Evolutionary conservation across 2,113 vertebrate genomes (phyloP), one percentile per base, ranked within the genome.

Genomic region (Eulemur rufifrons): DNA sequence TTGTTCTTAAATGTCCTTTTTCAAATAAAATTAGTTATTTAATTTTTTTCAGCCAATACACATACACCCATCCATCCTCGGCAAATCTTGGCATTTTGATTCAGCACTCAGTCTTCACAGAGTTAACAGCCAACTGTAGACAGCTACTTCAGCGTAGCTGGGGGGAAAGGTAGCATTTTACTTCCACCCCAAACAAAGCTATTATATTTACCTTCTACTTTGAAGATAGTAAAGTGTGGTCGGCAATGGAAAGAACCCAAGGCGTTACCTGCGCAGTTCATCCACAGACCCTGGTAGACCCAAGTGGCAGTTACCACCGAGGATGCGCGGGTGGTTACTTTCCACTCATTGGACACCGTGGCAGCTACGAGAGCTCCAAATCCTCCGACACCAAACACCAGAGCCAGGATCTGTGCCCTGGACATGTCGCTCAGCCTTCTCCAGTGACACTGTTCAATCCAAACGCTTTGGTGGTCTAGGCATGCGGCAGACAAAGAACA

Each of bases 241-340:
- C 99, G 98, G 98, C 99, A 99, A 91, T 99, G 99, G 97, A 99
- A 98, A 73, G 99, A 99, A 54, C 99, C 99, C 93, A 99, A 97
- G 0, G 99, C 99, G 0, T 99, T 99, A 39, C 99, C 99, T 5
- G 99, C 99, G 89, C 99, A 99, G 98, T 99, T 99, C 98, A 99
- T 99, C 99, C 99, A 99, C 83, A 99, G 98, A 61, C 99, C 99
- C 98, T 99, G 99, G 94, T 99, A 99, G 85, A 99, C 98, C 99
- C 99, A 99, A 9, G 99, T 99, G 9, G 99, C 99, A 0, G 99
- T 99, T 96, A 99, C 99, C 96, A 99, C 99, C 0, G 99, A 99
- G 0, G 99, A 99, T 13, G 99, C 99, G 86, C 99, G 97, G 91
- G 99, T 99, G 17, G 99, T 99, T 71, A 99, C 99, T 97, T 98